A percentile compares a stretch with the other conserved stretches of the same genome.
Evolutionary conservation across 1,140 invertebrate species (phyloP).

Genomic region (Drosophila subpulchrella): DNA sequence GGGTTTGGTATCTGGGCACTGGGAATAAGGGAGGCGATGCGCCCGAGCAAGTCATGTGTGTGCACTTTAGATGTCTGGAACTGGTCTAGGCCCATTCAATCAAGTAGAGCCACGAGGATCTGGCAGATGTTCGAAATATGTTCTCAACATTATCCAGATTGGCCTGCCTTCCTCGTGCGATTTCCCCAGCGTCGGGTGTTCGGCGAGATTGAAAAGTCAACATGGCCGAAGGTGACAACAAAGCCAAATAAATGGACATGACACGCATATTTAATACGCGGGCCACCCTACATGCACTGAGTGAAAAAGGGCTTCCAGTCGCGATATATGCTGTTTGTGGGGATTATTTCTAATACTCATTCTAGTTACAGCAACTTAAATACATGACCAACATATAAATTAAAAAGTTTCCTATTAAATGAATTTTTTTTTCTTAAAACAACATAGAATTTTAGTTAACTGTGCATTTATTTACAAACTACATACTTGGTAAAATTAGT

Average conservation of each 20-base stretch:
- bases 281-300: not conserved
- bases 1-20: not conserved
- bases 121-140: slow-evolving; percentile 41
- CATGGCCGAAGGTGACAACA: slow-evolving; percentile 69
- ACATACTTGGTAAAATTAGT: too few relatives aligned
- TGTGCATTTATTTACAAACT: too few relatives aligned
- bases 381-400: too few relatives aligned
- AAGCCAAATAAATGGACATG: slow-evolving; percentile 72
- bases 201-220: slow-evolving; percentile 62
- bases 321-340: too few relatives aligned
- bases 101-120: slow-evolving; percentile 23
- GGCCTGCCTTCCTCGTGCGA: slow-evolving; percentile 1
- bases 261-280: slow-evolving; percentile 77
- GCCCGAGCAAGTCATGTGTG: slow-evolving; percentile 33
- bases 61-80: slow-evolving; percentile 55
- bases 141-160: slow-evolving; percentile 52
- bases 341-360: too few relatives aligned
- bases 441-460: too few relatives aligned
- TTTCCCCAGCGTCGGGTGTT: slow-evolving; percentile 21
- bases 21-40: not conserved
- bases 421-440: too few relatives aligned
- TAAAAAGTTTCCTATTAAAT: too few relatives aligned
- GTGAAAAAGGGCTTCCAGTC: not conserved
- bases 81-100: slow-evolving; percentile 59
- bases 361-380: too few relatives aligned